Base-by-base conservation (phyloP, 2,888 invertebrate species). In the Tenthredo scrophulariae region DNA sequence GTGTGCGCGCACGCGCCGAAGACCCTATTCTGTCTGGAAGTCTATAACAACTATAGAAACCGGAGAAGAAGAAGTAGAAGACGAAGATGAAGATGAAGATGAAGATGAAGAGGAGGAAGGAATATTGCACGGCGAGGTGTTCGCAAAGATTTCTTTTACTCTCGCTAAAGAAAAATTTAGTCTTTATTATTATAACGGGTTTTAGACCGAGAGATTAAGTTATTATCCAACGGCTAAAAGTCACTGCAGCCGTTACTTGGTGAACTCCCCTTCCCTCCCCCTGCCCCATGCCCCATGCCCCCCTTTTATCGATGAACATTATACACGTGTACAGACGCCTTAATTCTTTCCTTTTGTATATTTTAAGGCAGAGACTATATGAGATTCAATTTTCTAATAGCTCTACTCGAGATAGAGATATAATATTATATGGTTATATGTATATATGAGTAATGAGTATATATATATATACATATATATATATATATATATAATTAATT, bases 1-100 rank as follows among this genome's bases (percentile, higher is more conserved):
- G 85, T 22, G 50, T 37, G 9, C 22, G 22, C 77, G 54, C 90
- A 90, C 88, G 89, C 83, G 65, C 83, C 10, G 22, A 43, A 74
- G 72, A 54, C 29, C 77, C 50, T 26, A 18, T 22, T 33, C 74
- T 40, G 58, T 50, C 29, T 7, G 7, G 62, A 80, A 80, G 40
- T 58, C 75, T 26, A 50, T 37, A 75, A 75, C 75, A 43, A 75
- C 46, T 75, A 43, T 54, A 33, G 75, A 50, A n/a, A 26, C n/a
- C 3, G 50, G 15, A 77, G 54, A 40, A 77, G 46, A 54, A 77
- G 50, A 77, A 18, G 54, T n/a, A 54, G 77, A 77, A 37, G 33
- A 70, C 4, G 70, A 33, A 1, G 43, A 33, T 18, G 33, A 33
- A 65, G 29, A 65, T 0, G 65, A 29, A 33, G 65, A 65, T 2